A percentile compares a stretch with the other conserved stretches of the same genome.
Evolutionary conservation across 2,797 vertebrate species (phyloP).

Genomic region (Lacerta agilis): DNA sequence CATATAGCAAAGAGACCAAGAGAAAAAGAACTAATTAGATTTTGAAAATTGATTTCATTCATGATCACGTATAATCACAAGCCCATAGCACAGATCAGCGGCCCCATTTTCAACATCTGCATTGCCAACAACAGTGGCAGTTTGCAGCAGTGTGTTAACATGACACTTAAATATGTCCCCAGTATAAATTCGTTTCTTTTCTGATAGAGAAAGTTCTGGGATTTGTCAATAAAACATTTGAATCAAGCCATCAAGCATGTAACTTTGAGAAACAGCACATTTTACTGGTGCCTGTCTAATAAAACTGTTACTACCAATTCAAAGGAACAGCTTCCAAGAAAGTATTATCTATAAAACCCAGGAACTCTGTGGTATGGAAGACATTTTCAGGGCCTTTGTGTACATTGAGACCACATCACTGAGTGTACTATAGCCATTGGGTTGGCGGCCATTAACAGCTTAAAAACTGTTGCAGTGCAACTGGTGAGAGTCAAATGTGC

Average conservation of each 20-base stretch:
- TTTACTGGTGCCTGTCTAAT: background rate
- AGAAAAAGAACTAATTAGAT: background rate
- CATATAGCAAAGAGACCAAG: background rate
- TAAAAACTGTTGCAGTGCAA: no score
- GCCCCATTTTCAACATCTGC: background rate
- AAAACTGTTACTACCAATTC: no score
- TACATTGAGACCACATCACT: background rate
- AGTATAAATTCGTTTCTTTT: background rate
- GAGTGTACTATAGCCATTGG: background rate
- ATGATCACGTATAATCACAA: background rate
- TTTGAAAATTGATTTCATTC: background rate
- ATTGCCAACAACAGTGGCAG: background rate
- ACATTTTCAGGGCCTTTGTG: background rate
- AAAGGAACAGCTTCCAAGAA: no score
- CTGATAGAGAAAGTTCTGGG: background rate
- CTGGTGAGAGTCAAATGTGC: background rate
- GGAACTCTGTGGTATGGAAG: background rate
- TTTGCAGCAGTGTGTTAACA: background rate
- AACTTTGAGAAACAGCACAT: background rate
- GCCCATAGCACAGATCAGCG: background rate
- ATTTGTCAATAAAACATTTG: background rate
- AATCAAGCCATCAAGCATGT: background rate
- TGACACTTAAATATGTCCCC: background rate
- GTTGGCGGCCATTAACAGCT: no score
- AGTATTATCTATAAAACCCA: background rate